These are phyloP conservation scores for Portunus trituberculatus DNA, from an alignment of 1,140 invertebrate species.

Conservation along the genomic window DNA sequence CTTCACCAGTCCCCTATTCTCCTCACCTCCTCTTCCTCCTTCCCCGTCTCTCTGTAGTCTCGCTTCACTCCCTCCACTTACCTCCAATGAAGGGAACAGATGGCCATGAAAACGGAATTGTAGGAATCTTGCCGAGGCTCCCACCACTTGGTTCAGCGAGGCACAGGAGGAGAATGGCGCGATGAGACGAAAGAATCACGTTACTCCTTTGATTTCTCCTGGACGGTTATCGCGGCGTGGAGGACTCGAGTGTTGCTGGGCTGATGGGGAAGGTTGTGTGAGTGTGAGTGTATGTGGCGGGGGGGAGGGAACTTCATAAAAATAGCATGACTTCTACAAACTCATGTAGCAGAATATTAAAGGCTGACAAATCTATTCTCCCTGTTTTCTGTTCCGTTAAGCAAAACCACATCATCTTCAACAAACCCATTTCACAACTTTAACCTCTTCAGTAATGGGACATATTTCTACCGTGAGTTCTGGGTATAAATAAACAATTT, in stretches of 20 bases:
- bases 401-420: background rate
- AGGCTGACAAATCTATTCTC: background rate
- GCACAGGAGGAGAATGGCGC: background rate
- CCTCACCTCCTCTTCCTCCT: too few relatives aligned
- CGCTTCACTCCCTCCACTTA: background rate
- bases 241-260: background rate
- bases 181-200: background rate
- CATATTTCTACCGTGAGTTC: too few relatives aligned
- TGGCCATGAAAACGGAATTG: background rate
- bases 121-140: background rate
- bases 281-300: background rate
- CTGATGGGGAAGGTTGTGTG: background rate
- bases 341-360: background rate
- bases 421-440: background rate
- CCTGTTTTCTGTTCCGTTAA: background rate
- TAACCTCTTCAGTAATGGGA: too few relatives aligned
- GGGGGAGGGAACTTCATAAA: background rate
- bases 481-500: too few relatives aligned
- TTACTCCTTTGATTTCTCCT: conserved; percentile 8
- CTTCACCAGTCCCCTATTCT: too few relatives aligned
- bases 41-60: background rate
- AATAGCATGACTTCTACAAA: background rate
- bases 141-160: background rate
- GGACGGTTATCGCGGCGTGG: background rate
- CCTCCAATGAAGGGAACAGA: background rate